These are phyloP conservation scores for Discoglossus pictus DNA, from an alignment of 2,797 vertebrate species.

Conservation along the genomic window DNA sequence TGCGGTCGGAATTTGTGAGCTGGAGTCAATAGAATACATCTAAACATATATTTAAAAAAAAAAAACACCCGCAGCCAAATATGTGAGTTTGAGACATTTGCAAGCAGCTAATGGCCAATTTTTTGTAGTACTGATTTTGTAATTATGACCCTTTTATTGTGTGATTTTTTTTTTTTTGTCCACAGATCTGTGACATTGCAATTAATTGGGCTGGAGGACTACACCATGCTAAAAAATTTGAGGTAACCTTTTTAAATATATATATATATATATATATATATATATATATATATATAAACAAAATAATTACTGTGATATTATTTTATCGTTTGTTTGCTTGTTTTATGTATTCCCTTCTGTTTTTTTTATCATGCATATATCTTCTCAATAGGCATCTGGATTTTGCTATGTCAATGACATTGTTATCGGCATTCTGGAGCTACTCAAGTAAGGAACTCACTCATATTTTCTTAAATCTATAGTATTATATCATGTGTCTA, in stretches of 20 bases:
- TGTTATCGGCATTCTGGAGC: slow-evolving; percentile 95
- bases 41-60: too few species aligned
- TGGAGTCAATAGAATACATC: too few species aligned
- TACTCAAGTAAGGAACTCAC: slow-evolving; percentile 85
- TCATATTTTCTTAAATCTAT: not conserved
- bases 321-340: not conserved
- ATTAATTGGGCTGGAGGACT: slow-evolving; percentile 98
- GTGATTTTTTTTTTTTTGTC: not conserved
- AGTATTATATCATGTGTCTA: too few species aligned
- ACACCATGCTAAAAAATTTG: slow-evolving; percentile 97
- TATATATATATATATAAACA: too few species aligned
- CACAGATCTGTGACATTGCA: slow-evolving; percentile 95
- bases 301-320: too few species aligned
- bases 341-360: too few species aligned
- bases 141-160: not conserved
- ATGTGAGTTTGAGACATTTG: too few species aligned
- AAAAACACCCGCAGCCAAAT: too few species aligned
- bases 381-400: slow-evolving; percentile 82
- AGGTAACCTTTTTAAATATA: slow-evolving; percentile 81
- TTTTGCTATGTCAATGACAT: slow-evolving; percentile 99
- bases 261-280: too few species aligned
- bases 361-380: not conserved
- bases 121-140: too few species aligned
- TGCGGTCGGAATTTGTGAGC: too few species aligned
- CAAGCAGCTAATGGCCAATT: too few species aligned